phyloP scores from a whole-genome alignment of 1,140 invertebrate species.

The Octopus sinensis region DNA sequence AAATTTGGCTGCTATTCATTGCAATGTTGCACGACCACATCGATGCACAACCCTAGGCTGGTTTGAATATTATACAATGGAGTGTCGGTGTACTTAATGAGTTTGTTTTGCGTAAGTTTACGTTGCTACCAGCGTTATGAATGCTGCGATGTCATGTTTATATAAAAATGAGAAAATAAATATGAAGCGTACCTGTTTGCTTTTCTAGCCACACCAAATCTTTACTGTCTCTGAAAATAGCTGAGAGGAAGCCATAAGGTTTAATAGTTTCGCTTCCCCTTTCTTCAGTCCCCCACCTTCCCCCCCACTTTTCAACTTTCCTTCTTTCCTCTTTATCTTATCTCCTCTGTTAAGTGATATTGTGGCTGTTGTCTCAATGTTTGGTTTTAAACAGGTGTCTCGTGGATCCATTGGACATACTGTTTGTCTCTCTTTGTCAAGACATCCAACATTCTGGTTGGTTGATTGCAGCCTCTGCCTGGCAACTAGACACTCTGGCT shows the following conservation, averaged over 20 bases:
- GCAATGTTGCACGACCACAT: too few species aligned
- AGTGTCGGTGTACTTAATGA: too few species aligned
- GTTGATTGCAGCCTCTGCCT: neutral
- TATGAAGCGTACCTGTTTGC: neutral
- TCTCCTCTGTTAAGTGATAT: neutral
- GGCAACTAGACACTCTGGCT: neutral
- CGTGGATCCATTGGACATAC: too few species aligned
- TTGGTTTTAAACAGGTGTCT: neutral
- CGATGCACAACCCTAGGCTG: too few species aligned
- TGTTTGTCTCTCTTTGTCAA: neutral
- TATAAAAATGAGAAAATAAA: neutral
- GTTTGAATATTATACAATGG: too few species aligned
- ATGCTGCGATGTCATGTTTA: neutral
- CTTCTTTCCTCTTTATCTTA: neutral
- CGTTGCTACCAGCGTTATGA: neutral
- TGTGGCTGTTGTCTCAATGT: neutral
- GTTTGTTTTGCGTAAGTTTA: neutral
- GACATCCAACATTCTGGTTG: neutral
- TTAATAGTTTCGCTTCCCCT: neutral
- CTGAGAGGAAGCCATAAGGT: too few species aligned
- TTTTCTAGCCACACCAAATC: neutral
- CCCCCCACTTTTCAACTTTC: neutral
- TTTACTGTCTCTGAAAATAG: neutral
- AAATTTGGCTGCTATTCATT: too few species aligned
- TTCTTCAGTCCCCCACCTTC: neutral